Percentiles rank a stretch among this genome's conserved stretches.
These are phyloP conservation scores for Cerastoderma edule DNA, from an alignment of 2,888 invertebrate species.

Conservation along the genomic window DNA sequence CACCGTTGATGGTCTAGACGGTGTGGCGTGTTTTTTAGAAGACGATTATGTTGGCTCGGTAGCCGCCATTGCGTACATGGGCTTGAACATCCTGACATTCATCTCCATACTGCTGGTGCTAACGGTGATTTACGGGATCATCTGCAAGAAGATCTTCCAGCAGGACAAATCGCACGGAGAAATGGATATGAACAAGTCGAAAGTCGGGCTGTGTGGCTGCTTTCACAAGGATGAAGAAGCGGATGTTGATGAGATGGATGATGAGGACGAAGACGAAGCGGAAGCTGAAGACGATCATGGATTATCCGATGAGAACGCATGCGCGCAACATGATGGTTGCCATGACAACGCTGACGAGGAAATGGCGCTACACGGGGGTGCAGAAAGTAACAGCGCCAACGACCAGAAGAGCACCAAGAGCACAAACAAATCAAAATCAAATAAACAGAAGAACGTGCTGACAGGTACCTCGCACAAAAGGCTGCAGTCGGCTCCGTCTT, in stretches of 20 bases:
- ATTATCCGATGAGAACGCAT: background rate
- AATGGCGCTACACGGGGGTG: background rate
- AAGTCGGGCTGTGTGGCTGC: slow-evolving; percentile 31
- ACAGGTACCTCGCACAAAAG: background rate
- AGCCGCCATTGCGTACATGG: slow-evolving; percentile 61
- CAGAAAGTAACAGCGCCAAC: background rate
- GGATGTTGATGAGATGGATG: slow-evolving; percentile 28
- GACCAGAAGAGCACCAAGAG: background rate
- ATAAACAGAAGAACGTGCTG: background rate
- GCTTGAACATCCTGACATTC: slow-evolving; percentile 59
- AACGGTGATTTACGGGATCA: slow-evolving; percentile 62
- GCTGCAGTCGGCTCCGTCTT: slow-evolving; percentile 8
- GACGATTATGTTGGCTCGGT: slow-evolving; percentile 51
- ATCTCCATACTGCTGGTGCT: slow-evolving; percentile 50
- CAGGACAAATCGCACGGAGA: slow-evolving; percentile 38
- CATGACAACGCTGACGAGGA: background rate
- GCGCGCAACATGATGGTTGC: background rate
- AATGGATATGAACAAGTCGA: slow-evolving; percentile 24
- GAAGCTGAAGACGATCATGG: background rate
- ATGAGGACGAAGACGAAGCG: background rate
- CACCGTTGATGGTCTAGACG: slow-evolving; percentile 39
- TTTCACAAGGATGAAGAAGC: background rate
- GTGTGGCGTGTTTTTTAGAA: slow-evolving; percentile 67
- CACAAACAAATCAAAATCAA: no score
- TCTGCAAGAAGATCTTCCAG: slow-evolving; percentile 55